These are phyloP conservation scores for Bucorvus abyssinicus DNA, from an alignment of 2,797 vertebrate species.

Conservation along the genomic window DNA sequence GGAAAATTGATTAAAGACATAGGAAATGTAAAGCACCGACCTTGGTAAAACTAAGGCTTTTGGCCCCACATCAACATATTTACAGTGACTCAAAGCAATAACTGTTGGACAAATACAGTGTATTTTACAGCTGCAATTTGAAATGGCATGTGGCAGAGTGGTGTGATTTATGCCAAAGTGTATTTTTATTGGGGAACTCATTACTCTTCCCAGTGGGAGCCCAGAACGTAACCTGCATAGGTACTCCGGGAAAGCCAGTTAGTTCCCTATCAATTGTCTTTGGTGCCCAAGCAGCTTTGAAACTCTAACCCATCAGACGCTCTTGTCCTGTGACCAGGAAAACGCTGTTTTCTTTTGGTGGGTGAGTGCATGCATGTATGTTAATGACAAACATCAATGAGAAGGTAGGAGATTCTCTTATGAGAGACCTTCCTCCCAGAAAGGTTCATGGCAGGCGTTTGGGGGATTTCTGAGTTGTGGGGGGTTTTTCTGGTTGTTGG, in stretches of 20 bases:
- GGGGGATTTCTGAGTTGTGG: not conserved
- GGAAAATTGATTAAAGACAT: not conserved
- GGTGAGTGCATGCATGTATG: fast-evolving
- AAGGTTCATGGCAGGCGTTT: not conserved
- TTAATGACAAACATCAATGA: not conserved
- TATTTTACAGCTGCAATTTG: slow-evolving; percentile 26
- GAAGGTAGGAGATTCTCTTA: not conserved
- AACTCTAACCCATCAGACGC: not conserved
- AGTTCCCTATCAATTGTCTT: not conserved
- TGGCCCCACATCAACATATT: not conserved
- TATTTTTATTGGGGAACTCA: slow-evolving; percentile 23
- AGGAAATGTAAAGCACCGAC: not conserved
- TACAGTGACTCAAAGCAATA: not conserved
- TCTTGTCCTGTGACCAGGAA: not conserved
- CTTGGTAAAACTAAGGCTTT: not conserved
- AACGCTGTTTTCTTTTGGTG: not conserved
- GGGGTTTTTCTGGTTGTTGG: not conserved
- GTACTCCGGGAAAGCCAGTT: not conserved
- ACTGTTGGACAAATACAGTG: not conserved
- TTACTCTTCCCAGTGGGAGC: not conserved
- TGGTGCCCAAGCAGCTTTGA: not conserved
- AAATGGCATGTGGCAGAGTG: not conserved
- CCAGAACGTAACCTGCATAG: not conserved
- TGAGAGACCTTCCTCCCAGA: not conserved
- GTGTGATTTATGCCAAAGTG: not conserved